phyloP scores from a whole-genome alignment of 2,888 invertebrate species.

The Heliconius erato region DNA sequence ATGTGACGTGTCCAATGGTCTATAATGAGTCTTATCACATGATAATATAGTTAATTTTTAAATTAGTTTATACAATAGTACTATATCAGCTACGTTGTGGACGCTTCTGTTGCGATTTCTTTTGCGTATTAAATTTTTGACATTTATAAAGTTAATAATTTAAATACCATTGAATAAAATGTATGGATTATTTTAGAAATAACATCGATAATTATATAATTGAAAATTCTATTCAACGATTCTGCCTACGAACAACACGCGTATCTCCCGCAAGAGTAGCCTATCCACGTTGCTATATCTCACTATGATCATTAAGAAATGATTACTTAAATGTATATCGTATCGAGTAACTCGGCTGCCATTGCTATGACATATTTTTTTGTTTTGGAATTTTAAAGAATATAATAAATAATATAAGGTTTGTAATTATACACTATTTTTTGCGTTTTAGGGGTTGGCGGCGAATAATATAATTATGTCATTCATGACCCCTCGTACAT shows the following conservation, averaged over 20 bases:
- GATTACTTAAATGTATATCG: neutral
- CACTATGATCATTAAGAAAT: neutral
- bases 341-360: constrained; percentile 1
- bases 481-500: neutral
- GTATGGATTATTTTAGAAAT: too few species aligned
- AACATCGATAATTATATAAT: too few species aligned
- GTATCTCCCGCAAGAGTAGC: neutral
- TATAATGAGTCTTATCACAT: constrained; percentile 28
- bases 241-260: neutral
- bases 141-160: too few species aligned
- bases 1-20: constrained; percentile 9
- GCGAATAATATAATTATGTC: neutral
- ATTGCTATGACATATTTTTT: neutral
- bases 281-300: neutral
- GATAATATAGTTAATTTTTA: constrained; percentile 26
- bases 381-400: constrained; percentile 18
- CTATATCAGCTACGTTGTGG: neutral
- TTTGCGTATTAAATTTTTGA: neutral
- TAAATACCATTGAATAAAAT: too few species aligned
- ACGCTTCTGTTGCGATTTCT: neutral
- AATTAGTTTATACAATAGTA: constrained; percentile 6
- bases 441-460: neutral
- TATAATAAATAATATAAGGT: constrained; percentile 19
- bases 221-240: too few species aligned
- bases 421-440: constrained; percentile 16